Evolutionary conservation across 2,113 vertebrate genomes (phyloP).

Genomic region (Cichladusa arquata): DNA sequence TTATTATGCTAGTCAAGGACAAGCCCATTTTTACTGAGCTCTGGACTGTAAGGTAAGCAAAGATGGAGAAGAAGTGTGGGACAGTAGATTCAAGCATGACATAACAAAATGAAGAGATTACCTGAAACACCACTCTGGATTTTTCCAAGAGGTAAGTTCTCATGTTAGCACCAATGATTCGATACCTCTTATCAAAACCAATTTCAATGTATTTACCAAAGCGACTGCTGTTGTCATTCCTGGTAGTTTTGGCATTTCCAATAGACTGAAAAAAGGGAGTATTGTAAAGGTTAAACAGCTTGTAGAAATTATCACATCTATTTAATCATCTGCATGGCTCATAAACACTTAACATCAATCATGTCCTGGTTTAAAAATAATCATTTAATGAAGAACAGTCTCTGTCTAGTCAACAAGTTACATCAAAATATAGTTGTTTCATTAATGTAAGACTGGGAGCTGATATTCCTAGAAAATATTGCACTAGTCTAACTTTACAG

Average conservation of each 20-base stretch:
- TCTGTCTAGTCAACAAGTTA: not conserved
- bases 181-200: conserved; percentile 90
- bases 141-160: conserved; percentile 98
- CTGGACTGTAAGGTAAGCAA: not conserved
- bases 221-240: conserved; percentile 98
- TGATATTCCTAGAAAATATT: not conserved
- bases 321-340: not conserved
- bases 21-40: not conserved
- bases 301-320: not conserved
- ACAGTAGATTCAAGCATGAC: not conserved
- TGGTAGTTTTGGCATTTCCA: conserved; percentile 97
- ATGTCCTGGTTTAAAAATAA: not conserved
- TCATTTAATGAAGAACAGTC: not conserved
- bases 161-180: conserved; percentile 98
- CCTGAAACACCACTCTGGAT: conserved; percentile 97
- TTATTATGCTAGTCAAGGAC: not conserved
- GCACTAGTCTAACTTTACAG: not conserved
- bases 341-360: not conserved
- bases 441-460: not conserved
- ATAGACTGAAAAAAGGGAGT: conserved; percentile 81
- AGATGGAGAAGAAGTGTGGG: not conserved
- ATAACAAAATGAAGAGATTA: conserved; percentile 32
- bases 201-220: conserved; percentile 99
- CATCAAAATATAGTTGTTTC: not conserved
- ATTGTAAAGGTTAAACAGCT: not conserved